These are phyloP conservation scores for Eilema griseolum DNA, from an alignment of 2,888 invertebrate genomes.

Conservation along the genomic window DNA sequence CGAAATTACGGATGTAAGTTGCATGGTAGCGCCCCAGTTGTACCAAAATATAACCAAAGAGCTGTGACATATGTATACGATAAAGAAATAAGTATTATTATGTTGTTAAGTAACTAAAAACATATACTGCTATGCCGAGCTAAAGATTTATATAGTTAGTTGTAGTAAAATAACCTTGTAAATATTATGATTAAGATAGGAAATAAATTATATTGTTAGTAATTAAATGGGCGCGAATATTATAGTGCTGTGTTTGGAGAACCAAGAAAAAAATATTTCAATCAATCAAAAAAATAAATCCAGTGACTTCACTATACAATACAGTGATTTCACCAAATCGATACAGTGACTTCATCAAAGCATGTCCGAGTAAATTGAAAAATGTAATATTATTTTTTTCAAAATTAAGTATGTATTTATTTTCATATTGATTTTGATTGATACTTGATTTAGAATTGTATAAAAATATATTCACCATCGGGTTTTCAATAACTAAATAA, in stretches of 20 bases:
- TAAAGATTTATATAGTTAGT: not conserved
- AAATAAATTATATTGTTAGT: not conserved
- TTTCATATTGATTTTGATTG: too few species aligned
- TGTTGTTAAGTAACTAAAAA: slow-evolving; percentile 6
- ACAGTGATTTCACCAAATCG: not conserved
- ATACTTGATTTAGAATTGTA: too few species aligned
- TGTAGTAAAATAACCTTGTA: not conserved
- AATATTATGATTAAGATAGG: not conserved
- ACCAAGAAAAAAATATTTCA: not conserved
- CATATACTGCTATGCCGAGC: not conserved
- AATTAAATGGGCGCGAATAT: not conserved
- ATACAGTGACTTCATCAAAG: not conserved
- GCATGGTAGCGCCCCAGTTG: not conserved
- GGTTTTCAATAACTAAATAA: too few species aligned
- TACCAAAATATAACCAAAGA: slow-evolving; percentile 18
- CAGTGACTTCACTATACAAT: not conserved
- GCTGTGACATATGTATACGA: slow-evolving; percentile 23
- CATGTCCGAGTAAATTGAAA: not conserved
- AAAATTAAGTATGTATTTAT: too few species aligned
- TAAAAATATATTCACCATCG: too few species aligned
- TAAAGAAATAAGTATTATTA: slow-evolving; percentile 21
- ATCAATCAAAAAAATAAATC: not conserved
- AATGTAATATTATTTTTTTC: too few species aligned
- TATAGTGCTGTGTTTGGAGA: not conserved
- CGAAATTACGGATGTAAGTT: not conserved